Evolutionary conservation across 2,888 invertebrate genomes (phyloP), one percentile per base, ranked within the genome.

Genomic region (Patella depressa): DNA sequence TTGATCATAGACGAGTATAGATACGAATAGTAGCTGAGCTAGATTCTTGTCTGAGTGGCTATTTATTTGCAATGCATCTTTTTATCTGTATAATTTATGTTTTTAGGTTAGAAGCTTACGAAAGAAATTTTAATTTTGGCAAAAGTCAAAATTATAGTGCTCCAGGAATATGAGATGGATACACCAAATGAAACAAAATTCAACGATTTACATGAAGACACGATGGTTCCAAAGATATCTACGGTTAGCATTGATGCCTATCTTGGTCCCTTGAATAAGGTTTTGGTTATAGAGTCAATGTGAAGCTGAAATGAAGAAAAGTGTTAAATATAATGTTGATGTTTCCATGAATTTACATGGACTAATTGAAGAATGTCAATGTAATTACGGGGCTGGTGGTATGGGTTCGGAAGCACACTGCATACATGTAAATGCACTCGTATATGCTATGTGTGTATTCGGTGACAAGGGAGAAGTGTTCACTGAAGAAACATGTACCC

Each of bases 371-470:
- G 71, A 71, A 71, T 71, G 71, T 14, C 71, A 71, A 71, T 71
- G 71, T 71, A 34, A 71, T 71, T 71, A 34, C 19, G 71, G 71
- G 14, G 71, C 24, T n/a, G 71, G 29, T 29, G 29, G 71, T 29
- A 71, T 71, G 0, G 71, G 71, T 15, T 34, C 71, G 3, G 71
- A 71, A 71, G 71, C 71, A 0, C 71, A 71, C 19, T 71, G 71
- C 7, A 71, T 4, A 71, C 71, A 71, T 71, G 71, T 71, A 19
- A 71, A 2, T 71, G 24, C 71, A n/a, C 3, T 24, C 17, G 3
- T 71, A 4, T n/a, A 71, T 71, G 71, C 71, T 4, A 14, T 71
- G 14, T 19, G 15, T 71, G 34, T 71, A n/a, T 71, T 71, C 34
- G 4, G 71, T 71, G 19, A 71, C 7, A 71, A 71, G 14, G 15